Evolutionary conservation across 2,888 invertebrate genomes (phyloP).

Genomic region (Lottia gigantea): DNA sequence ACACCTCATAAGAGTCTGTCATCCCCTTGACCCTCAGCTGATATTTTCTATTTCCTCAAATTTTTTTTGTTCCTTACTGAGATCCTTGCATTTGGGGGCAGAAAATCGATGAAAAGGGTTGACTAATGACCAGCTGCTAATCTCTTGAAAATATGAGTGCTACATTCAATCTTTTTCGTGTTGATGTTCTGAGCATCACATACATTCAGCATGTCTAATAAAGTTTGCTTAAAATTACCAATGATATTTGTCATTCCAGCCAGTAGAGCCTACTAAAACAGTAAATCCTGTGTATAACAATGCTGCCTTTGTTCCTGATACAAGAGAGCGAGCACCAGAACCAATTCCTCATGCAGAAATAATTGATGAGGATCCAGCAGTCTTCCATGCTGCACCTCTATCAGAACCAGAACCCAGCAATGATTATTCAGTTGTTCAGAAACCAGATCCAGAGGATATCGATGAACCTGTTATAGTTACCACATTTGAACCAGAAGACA

Average conservation of each 20-base stretch:
- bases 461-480: conserved; percentile 16
- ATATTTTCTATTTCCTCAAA: no score
- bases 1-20: no score
- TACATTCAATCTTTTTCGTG: background rate
- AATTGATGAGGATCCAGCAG: background rate
- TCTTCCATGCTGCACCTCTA: background rate
- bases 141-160: no score
- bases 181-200: background rate
- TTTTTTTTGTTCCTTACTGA: no score
- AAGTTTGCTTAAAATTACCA: background rate
- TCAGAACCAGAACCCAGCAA: background rate
- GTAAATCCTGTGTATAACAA: conserved; percentile 39
- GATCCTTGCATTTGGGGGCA: no score
- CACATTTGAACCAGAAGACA: conserved; percentile 6
- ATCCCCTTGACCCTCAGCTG: no score
- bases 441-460: conserved; percentile 11
- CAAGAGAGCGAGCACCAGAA: conserved; percentile 2
- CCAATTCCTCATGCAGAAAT: background rate
- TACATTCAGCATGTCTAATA: conserved; percentile 12
- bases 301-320: conserved; percentile 21
- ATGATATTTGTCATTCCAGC: conserved; percentile 18
- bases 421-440: conserved; percentile 31
- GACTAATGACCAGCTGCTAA: no score
- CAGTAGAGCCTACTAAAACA: conserved; percentile 15
- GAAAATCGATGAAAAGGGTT: no score